phyloP scores from a whole-genome alignment of 2,113 vertebrate genomes.

The Calonectris borealis region DNA sequence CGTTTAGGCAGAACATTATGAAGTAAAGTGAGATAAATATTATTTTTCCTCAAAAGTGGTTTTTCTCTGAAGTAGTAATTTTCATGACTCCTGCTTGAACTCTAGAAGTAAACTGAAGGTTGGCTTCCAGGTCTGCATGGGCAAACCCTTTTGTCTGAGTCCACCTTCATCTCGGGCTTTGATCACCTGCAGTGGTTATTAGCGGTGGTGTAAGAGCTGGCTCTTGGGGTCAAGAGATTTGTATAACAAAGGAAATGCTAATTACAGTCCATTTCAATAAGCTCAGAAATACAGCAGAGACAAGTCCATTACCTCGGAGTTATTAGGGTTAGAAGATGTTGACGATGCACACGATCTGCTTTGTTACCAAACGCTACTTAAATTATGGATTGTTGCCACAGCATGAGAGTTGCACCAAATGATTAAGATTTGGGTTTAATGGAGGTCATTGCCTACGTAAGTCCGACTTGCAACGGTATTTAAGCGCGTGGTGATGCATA shows the following conservation, averaged over 20 bases:
- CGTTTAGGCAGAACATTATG: constrained; percentile 31
- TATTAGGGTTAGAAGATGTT: neutral
- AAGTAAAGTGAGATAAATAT: constrained; percentile 56
- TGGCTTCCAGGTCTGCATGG: constrained; percentile 36
- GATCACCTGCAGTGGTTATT: constrained; percentile 18
- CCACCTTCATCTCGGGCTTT: constrained; percentile 22
- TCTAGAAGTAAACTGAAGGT: constrained; percentile 56
- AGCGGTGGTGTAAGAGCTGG: neutral
- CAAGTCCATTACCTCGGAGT: neutral
- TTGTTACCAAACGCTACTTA: neutral
- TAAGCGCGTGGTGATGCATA: neutral
- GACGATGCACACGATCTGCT: neutral
- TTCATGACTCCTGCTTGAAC: neutral
- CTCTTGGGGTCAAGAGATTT: neutral
- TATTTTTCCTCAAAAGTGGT: constrained; percentile 6
- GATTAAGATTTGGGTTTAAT: neutral
- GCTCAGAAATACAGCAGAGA: neutral
- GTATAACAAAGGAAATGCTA: neutral
- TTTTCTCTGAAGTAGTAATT: neutral
- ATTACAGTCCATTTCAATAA: constrained; percentile 4
- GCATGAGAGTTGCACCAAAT: neutral
- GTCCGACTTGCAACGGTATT: neutral
- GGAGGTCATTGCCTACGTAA: neutral
- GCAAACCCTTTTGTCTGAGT: constrained; percentile 20
- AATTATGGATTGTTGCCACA: neutral